Evolutionary conservation across 1,140 invertebrate genomes (phyloP).

Genomic region (Pogonomyrmex barbatus): DNA sequence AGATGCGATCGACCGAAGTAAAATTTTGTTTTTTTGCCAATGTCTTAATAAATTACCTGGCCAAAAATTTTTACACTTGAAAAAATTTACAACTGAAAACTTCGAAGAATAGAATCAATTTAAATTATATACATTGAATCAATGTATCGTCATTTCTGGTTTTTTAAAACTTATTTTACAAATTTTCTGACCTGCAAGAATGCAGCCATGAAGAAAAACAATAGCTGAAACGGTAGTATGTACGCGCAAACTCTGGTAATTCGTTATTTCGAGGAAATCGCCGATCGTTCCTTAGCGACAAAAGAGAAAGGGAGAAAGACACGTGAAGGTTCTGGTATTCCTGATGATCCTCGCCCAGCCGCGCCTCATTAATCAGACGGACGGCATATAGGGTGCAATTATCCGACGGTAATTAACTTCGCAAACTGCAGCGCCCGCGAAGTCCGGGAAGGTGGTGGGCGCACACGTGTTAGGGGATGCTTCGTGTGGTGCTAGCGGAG

Average conservation of each 20-base stretch:
- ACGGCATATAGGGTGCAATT: constrained; percentile 79
- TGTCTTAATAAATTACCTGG: background rate
- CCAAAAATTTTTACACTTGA: background rate
- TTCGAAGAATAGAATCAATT: background rate
- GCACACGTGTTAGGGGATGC: constrained; percentile 58
- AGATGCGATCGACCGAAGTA: background rate
- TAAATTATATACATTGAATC: background rate
- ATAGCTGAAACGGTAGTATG: background rate
- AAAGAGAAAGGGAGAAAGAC: background rate
- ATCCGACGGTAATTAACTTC: constrained; percentile 83
- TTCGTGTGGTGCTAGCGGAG: constrained; percentile 63
- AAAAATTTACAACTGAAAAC: background rate
- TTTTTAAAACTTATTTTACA: background rate
- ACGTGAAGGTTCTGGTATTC: constrained; percentile 14
- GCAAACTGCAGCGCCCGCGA: constrained; percentile 77
- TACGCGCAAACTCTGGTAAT: background rate
- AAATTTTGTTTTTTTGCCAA: background rate
- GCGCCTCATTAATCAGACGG: constrained; percentile 79
- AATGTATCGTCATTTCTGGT: background rate
- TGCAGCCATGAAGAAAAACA: background rate
- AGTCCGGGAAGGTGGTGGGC: constrained; percentile 71
- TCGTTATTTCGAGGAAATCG: background rate
- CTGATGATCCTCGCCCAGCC: constrained; percentile 45
- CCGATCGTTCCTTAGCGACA: background rate
- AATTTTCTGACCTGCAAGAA: background rate